Base-by-base conservation (phyloP, 2,113 vertebrate species). In the Natator depressus region DNA sequence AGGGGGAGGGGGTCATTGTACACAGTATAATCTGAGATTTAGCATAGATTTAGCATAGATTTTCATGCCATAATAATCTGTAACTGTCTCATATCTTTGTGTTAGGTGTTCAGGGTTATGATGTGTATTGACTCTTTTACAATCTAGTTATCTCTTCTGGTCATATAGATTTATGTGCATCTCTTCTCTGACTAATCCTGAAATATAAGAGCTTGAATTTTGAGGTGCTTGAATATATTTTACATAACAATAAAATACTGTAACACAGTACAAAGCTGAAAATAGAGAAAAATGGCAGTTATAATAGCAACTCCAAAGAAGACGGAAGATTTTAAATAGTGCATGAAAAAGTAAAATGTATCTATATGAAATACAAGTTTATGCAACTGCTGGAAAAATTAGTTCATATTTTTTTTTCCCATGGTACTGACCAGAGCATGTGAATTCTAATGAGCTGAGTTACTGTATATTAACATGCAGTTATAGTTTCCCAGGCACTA, bases 61-160 rank as follows among this genome's bases (percentile, higher is more conserved):
- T 97, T 96, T 95, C 96, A 97, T 94, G 94, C 53, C 87, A 84
- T 89, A 97, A 97, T 97, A 95, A 95, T 97, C 93, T 90, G 59
- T 93, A 96, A 95, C 92, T 94, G 93, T 96, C 90, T 54, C 38
- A 91, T 97, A 93, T 95, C 89, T 96, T 82, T 84, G 42, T 95
- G 80, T 94, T 96, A 93, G 82, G 83, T 96, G 69, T 91, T 93
- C 91, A 89, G 76, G 80, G 75, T 97, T 97, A 96, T 96, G 91
- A 97, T 96, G 89, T 97, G 78, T 97, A 96, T 96, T 96, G 97
- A 97, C 88, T 94, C 97, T 90, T 98, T 98, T 97, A 98, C 89
- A 93, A 97, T 97, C 89, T 96, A 92, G 95, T 97, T 97, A 97
- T 97, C 91, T 98, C 84, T 96, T 89, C 25, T 96, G 83, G 29